phyloP scores from a whole-genome alignment of 2,888 invertebrate species.

The Synanthedon formicaeformis region DNA sequence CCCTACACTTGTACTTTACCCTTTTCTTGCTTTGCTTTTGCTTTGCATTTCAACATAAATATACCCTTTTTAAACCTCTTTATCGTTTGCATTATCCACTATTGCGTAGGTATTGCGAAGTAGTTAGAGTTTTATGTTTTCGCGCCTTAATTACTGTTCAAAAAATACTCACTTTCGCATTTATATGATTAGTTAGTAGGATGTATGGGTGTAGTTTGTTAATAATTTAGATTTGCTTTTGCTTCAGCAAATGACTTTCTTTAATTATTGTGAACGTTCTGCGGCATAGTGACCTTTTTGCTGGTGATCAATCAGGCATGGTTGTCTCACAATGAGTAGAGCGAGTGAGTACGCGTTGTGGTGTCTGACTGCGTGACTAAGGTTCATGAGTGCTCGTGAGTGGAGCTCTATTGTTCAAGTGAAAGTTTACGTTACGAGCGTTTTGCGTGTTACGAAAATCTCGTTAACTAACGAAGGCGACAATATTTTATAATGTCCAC shows the following conservation, averaged over 20 bases:
- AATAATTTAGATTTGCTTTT: too few species aligned
- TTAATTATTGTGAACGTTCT: slow-evolving; percentile 1
- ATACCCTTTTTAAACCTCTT: too few species aligned
- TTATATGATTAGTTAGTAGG: too few species aligned
- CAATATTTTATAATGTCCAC: not conserved
- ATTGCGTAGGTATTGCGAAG: too few species aligned
- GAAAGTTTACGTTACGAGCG: slow-evolving; percentile 54
- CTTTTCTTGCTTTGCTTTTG: too few species aligned
- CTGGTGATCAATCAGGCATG: slow-evolving; percentile 30
- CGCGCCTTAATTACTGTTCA: too few species aligned
- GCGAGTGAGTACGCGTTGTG: not conserved
- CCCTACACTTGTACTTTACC: too few species aligned
- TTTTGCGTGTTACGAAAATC: slow-evolving; percentile 54
- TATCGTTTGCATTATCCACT: too few species aligned
- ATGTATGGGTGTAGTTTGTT: too few species aligned
- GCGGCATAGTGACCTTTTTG: slow-evolving; percentile 24
- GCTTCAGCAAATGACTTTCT: not conserved
- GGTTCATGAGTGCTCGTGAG: slow-evolving; percentile 38
- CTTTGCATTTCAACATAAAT: too few species aligned
- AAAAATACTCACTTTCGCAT: too few species aligned
- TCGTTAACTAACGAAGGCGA: slow-evolving; percentile 21
- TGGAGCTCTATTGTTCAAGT: slow-evolving; percentile 46
- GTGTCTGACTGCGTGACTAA: slow-evolving; percentile 38
- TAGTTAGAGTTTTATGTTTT: too few species aligned
- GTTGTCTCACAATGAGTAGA: slow-evolving; percentile 9